A percentile compares a stretch with the other conserved stretches of the same genome.
Conservation (phyloP, 1,140 invertebrate genomes). For the Habropoda laboriosa region DNA sequence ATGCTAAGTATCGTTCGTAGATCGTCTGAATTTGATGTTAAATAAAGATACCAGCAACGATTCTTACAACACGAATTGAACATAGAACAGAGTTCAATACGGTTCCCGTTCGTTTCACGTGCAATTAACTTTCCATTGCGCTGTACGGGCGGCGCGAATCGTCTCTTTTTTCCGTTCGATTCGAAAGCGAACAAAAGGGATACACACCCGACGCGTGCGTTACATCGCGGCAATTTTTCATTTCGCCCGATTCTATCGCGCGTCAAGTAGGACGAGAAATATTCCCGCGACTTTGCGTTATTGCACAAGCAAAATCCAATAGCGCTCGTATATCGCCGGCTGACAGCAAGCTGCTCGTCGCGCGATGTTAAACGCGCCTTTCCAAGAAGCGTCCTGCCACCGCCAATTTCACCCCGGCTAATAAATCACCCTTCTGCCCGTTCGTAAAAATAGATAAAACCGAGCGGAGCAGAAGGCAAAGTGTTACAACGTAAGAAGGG, state of each 20-base stretch:
- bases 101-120: slow-evolving; percentile 21
- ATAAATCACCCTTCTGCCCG: slow-evolving; percentile 16
- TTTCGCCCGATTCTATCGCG: slow-evolving; percentile 38
- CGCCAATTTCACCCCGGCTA: slow-evolving; percentile 9
- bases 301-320: slow-evolving; percentile 43
- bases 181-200: not conserved
- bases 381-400: not conserved
- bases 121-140: slow-evolving; percentile 39
- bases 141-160: not conserved
- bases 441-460: not conserved
- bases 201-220: not conserved
- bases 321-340: slow-evolving; percentile 29
- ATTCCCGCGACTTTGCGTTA: slow-evolving; percentile 45
- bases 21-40: too few relatives aligned
- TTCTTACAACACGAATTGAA: too few relatives aligned
- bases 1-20: too few relatives aligned
- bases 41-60: too few relatives aligned
- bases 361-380: slow-evolving; percentile 1
- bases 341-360: slow-evolving; percentile 22
- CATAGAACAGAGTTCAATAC: too few relatives aligned
- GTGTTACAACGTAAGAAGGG: not conserved
- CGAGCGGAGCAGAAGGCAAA: not conserved
- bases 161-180: slow-evolving; percentile 2
- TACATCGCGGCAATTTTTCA: slow-evolving; percentile 36
- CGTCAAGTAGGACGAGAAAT: slow-evolving; percentile 39